Conservation (phyloP, 2,113 vertebrate genomes). For the Gila orcuttii region DNA sequence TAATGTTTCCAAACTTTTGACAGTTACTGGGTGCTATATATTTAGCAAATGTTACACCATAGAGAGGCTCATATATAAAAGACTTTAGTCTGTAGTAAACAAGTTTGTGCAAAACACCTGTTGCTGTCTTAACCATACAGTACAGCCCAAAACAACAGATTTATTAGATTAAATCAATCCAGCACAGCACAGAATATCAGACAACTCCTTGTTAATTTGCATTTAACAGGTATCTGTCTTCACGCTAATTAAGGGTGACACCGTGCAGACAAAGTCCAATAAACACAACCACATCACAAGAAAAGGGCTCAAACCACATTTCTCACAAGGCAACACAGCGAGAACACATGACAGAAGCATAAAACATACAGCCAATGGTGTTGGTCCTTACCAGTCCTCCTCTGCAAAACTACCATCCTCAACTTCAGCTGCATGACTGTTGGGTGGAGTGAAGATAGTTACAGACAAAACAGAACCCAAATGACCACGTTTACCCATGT, state of each 20-base stretch:
- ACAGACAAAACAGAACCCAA: constrained; percentile 45
- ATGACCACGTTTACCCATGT: neutral
- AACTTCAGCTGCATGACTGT: constrained; percentile 91
- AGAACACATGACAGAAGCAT: constrained; percentile 70
- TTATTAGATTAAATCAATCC: neutral
- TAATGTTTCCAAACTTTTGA: too few species aligned
- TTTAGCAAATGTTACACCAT: too few species aligned
- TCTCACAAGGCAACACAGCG: constrained; percentile 71
- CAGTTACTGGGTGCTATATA: too few species aligned
- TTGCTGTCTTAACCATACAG: neutral
- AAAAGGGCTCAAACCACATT: constrained; percentile 57
- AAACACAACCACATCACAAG: constrained; percentile 40
- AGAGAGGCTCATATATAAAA: neutral
- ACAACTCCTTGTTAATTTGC: neutral
- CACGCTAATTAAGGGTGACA: constrained; percentile 34
- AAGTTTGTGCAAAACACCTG: neutral
- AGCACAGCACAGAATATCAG: neutral
- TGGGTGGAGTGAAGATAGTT: constrained; percentile 69
- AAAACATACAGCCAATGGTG: constrained; percentile 57
- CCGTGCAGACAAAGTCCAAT: constrained; percentile 46
- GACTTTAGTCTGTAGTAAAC: neutral
- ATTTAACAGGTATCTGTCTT: neutral
- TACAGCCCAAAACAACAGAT: neutral
- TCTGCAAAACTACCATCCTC: constrained; percentile 92
- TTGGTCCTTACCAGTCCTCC: constrained; percentile 90